Percentiles rank a stretch among this genome's conserved stretches.
Evolutionary conservation across 2,113 vertebrate genomes (phyloP).

Genomic region (Psilopsiagon aymara): DNA sequence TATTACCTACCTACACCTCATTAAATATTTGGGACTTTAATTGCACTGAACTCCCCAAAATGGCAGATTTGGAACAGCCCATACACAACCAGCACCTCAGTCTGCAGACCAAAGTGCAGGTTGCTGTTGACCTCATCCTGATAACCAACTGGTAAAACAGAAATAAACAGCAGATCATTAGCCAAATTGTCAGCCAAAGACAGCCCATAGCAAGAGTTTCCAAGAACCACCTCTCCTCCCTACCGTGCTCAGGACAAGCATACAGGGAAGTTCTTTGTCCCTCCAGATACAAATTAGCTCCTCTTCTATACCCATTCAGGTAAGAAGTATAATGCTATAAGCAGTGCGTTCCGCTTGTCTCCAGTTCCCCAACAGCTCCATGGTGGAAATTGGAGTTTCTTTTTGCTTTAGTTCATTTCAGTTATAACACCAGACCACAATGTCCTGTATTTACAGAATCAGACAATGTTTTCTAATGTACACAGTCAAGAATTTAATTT

Average conservation of each 20-base stretch:
- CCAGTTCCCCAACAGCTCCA: neutral
- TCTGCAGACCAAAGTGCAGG: neutral
- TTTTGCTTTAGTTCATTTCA: neutral
- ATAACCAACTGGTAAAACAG: neutral
- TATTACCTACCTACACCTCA: neutral
- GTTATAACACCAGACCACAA: neutral
- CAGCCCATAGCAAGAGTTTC: neutral
- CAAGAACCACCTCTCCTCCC: neutral
- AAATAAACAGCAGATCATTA: neutral
- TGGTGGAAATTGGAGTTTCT: neutral
- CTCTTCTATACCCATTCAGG: neutral
- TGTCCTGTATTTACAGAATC: neutral
- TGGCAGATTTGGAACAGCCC: neutral
- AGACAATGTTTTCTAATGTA: neutral
- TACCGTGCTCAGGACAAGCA: neutral
- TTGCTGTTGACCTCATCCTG: neutral
- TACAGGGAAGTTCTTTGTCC: neutral
- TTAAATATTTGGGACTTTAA: neutral
- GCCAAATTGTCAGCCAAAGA: neutral
- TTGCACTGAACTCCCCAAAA: neutral
- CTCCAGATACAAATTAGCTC: neutral
- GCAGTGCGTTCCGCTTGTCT: neutral
- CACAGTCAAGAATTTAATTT: neutral
- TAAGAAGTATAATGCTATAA: neutral
- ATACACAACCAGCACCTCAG: accelerated